phyloP scores from a whole-genome alignment of 2,797 vertebrate species.

The Cottoperca gobio region DNA sequence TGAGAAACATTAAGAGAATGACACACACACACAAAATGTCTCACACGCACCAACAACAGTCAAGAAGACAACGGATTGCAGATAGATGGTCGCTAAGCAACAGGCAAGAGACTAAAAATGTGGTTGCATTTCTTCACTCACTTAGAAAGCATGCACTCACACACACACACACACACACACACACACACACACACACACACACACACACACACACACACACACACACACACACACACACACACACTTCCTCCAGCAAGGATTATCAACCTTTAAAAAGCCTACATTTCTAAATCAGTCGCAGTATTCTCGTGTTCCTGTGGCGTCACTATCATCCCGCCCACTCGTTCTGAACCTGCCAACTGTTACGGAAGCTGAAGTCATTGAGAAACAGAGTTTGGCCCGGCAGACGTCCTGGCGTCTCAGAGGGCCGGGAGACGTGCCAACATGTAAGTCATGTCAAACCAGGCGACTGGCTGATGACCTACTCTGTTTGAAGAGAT shows the following conservation, averaged over 20 bases:
- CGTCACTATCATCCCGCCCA: conserved; percentile 53
- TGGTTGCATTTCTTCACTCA: conserved; percentile 64
- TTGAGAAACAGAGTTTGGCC: conserved; percentile 49
- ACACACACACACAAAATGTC: conserved; percentile 22
- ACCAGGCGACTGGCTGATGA: conserved; percentile 6
- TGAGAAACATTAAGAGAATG: conserved; percentile 39
- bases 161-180: not conserved
- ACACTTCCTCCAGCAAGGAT: conserved; percentile 44
- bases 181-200: conserved; percentile 23
- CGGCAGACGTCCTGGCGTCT: not conserved
- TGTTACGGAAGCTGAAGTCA: conserved; percentile 50
- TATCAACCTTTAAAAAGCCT: conserved; percentile 62
- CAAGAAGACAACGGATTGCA: conserved; percentile 76
- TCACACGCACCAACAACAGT: conserved; percentile 53
- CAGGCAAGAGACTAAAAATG: conserved; percentile 83
- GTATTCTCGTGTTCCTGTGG: conserved; percentile 48
- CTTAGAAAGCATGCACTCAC: conserved; percentile 30
- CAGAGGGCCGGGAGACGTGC: conserved; percentile 8
- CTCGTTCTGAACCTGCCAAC: conserved; percentile 44
- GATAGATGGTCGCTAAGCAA: conserved; percentile 84
- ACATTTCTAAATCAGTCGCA: conserved; percentile 56
- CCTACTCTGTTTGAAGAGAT: not conserved
- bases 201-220: conserved; percentile 6
- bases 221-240: conserved; percentile 7
- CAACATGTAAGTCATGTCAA: conserved; percentile 7